phyloP scores from a whole-genome alignment of 2,888 invertebrate genomes.

The Pterostichus niger region DNA sequence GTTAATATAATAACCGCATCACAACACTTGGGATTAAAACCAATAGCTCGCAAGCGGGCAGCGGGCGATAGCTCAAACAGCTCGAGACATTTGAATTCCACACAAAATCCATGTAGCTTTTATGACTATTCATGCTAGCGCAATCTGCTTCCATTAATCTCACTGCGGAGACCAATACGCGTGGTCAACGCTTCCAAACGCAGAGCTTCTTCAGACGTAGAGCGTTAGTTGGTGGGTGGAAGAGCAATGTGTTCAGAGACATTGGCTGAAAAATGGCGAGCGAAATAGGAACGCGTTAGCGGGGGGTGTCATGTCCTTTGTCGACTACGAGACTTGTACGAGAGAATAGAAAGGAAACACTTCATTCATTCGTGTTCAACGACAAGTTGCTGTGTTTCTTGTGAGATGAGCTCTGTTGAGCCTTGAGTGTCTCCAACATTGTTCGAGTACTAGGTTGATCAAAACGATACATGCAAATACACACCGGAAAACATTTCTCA shows the following conservation, averaged over 20 bases:
- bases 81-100: conserved; percentile 65
- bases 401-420: conserved; percentile 5
- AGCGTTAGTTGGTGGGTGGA: not conserved
- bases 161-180: conserved; percentile 36
- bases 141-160: conserved; percentile 69
- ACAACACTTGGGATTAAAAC: conserved; percentile 58
- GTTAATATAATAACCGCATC: conserved; percentile 65
- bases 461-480: not conserved
- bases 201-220: not conserved
- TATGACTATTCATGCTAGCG: conserved; percentile 69
- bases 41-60: conserved; percentile 45
- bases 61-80: too few species aligned
- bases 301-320: conserved; percentile 62
- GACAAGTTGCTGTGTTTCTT: not conserved
- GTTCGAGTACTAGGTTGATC: not conserved
- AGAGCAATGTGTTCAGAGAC: conserved; percentile 4
- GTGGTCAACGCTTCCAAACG: conserved; percentile 48
- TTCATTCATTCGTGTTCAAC: conserved; percentile 50
- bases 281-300: conserved; percentile 58
- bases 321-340: conserved; percentile 35
- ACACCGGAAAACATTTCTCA: conserved; percentile 16
- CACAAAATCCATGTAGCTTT: conserved; percentile 69
- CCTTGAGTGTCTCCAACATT: conserved; percentile 8
- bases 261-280: conserved; percentile 57
- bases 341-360: conserved; percentile 61